Base-by-base conservation (phyloP, 2,888 invertebrate genomes). In the Hydrotaea cyrtoneurina region DNA sequence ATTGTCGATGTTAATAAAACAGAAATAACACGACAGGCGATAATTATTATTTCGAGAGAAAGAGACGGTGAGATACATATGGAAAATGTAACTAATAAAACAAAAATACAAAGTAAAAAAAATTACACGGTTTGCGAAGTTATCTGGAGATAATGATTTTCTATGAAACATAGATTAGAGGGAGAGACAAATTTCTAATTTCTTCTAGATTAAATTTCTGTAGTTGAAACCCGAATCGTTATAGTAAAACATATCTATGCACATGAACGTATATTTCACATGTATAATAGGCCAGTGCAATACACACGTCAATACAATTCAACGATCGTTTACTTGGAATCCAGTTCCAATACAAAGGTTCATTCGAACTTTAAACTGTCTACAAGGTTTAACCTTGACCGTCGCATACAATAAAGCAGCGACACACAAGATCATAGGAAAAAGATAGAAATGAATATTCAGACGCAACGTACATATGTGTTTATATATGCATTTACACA, bases 331-430 rank as follows among this genome's bases (percentile, higher is more conserved):
- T 43, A 15, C 39, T 46, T 21, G 69, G 43, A 46, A 69, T 21
- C 21, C 19, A 43, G 21, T 23, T 17, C 21, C 19, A 43, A 55
- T 23, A 10, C 11, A 43, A 39, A 17, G 69, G 23, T 21, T 23
- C 31, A 31, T 66, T 36, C 73, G 83, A 82, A 80, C 85, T 84
- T 83, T 86, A 86, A 84, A 83, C 86, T 84, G 55, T 72, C 77
- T 55, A 74, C n/a, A 50, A 71, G 76, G 55, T 71, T 66, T 86
- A 87, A 87, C 87, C 87, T 87, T 87, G 87, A 87, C 87, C 87
- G 78, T 82, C 86, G 80, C 72, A 78, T 15, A 74, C 31, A 19
- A 53, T 43, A 19, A 39, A 76, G 74, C 21, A 75, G 2, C 15
- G n/a, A 4, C 15, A 50, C n/a, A n/a, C 59, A 64, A 66, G 36